A percentile compares a stretch with the other conserved stretches of the same genome.
These are phyloP conservation scores for Penelope pileata DNA, from an alignment of 2,113 vertebrate genomes.

Conservation along the genomic window DNA sequence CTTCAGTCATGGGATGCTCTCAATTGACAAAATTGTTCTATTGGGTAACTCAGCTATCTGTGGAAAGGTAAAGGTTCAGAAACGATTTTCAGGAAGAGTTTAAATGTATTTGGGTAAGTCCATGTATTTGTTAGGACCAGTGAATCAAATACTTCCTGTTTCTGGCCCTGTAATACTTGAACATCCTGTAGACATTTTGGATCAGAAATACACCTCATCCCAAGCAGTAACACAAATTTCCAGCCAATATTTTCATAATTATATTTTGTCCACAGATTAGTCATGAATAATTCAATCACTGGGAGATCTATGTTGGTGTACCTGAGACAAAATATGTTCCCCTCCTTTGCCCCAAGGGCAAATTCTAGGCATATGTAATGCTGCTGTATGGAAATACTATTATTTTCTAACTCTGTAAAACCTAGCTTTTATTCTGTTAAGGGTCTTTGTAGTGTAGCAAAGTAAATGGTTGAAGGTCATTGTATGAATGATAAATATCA, in stretches of 20 bases:
- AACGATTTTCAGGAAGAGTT: not conserved
- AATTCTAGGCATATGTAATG: not conserved
- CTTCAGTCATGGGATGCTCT: not conserved
- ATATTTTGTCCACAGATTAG: not conserved
- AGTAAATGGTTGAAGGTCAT: conserved; percentile 41
- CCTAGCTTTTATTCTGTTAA: not conserved
- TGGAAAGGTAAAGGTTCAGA: not conserved
- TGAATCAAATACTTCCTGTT: not conserved
- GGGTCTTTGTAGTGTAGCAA: not conserved
- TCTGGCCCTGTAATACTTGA: not conserved
- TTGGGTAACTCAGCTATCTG: rapidly evolving
- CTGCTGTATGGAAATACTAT: not conserved
- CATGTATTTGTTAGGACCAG: not conserved
- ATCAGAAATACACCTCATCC: not conserved
- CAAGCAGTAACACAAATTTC: not conserved
- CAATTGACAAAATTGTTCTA: not conserved
- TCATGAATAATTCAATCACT: not conserved
- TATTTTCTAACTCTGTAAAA: not conserved
- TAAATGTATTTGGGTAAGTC: rapidly evolving
- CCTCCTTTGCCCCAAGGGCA: not conserved
- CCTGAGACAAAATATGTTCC: not conserved
- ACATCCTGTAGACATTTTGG: not conserved
- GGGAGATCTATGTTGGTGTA: not conserved
- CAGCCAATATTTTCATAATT: not conserved
- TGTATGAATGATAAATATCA: conserved; percentile 42